Base-by-base conservation (phyloP, 2,113 vertebrate species). In the Globicephala melas region DNA sequence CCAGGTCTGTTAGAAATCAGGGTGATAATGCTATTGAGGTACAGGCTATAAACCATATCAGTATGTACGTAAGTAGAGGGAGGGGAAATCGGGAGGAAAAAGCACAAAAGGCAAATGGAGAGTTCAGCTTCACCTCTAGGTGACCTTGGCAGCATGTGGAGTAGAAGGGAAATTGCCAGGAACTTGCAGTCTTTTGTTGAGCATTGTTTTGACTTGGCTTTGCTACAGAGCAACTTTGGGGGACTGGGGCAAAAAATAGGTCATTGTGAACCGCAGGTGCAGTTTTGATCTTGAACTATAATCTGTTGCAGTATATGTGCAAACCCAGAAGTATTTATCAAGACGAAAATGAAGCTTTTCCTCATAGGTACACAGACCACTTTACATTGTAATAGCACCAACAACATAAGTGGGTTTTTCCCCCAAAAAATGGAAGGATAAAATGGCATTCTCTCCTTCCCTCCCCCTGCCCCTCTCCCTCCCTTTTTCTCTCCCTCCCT, bases 91-190 rank as follows among this genome's bases (percentile, higher is more conserved):
- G 1, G 14, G 44, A 58, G 58, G 71, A 58, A 95, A 81, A 63
- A n/a, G 94, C 53, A 63, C 74, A 87, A 88, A 96, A 73, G 60
- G 38, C 95, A 91, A 97, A 47, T 68, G 47, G 71, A 97, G 96
- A 97, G 85, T 97, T 95, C 26, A 8, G 74, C 38, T 63, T 98
- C 92, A 96, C 97, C 98, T 96, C 89, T 70, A n/a, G 44, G 55
- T 96, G 95, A 98, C 97, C 97, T 98, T 98, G 98, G 97, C 68
- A 55, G 83, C 10, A 3, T 82, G 89, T 91, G 91, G 95, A 87
- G 50, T 84, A 41, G 10, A 89, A 68, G 89, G 96, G 70, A 96
- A 87, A 96, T 95, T 92, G 96, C 96, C 92, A 96, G 97, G 97
- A 98, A 96, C 79, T 97, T 94, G 70, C 96, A 95, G 91, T 74